A percentile compares a stretch with the other conserved stretches of the same genome.
Evolutionary conservation across 1,140 invertebrate species (phyloP).

Genomic region (Aethina tumida): DNA sequence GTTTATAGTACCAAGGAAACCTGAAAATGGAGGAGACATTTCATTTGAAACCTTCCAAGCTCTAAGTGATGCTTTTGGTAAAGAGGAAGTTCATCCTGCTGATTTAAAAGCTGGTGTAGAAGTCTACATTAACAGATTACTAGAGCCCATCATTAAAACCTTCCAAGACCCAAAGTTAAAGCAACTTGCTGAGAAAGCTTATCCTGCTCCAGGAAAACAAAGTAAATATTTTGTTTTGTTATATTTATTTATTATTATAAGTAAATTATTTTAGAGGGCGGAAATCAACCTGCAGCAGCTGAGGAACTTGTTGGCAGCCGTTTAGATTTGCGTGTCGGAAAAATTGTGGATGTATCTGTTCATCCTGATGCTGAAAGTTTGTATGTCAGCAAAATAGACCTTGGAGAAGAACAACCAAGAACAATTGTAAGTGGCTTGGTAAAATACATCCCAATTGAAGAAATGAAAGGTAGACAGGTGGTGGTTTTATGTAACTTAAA

Average conservation of each 20-base stretch:
- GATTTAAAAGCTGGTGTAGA: constrained; percentile 85
- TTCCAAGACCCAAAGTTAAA: constrained; percentile 72
- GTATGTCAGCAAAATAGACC: constrained; percentile 89
- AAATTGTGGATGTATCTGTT: constrained; percentile 77
- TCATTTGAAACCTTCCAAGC: constrained; percentile 64
- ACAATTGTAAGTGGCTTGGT: constrained; percentile 86
- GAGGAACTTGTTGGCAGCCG: constrained; percentile 60
- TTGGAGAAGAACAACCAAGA: constrained; percentile 58
- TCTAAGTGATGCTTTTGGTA: constrained; percentile 67
- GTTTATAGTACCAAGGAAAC: constrained; percentile 47
- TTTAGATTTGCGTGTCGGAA: constrained; percentile 87
- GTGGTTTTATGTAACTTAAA: constrained; percentile 91
- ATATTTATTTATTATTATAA: neutral
- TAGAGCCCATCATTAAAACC: constrained; percentile 83
- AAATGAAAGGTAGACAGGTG: constrained; percentile 78
- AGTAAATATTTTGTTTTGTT: constrained; percentile 34
- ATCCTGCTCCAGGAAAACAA: constrained; percentile 60
- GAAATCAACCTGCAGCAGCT: constrained; percentile 26
- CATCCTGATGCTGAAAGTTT: constrained; percentile 94
- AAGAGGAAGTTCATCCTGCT: constrained; percentile 80
- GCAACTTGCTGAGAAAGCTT: constrained; percentile 59
- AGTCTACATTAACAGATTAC: constrained; percentile 72
- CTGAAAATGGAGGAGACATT: constrained; percentile 65
- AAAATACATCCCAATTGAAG: constrained; percentile 76
- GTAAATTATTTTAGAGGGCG: constrained; percentile 13